Evolutionary conservation across 2,888 invertebrate genomes (phyloP), one percentile per base, ranked within the genome.

Genomic region (Exephanes ischioxanthus): DNA sequence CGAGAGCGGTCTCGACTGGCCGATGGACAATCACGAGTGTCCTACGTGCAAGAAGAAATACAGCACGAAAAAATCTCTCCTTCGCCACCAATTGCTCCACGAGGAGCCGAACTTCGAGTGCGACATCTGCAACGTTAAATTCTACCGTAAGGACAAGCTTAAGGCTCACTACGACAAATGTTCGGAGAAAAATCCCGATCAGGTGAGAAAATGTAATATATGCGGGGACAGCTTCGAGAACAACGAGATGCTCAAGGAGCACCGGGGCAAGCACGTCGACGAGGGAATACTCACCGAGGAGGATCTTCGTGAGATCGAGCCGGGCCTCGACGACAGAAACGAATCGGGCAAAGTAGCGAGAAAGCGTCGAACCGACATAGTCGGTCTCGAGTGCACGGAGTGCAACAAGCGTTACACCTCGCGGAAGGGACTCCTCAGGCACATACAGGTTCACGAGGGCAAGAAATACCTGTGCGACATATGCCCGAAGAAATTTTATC

Each of bases 101-200:
- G 93, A 94, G 26, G 94, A 94, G 51, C 94, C 94, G 0, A 93
- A 94, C 79, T 94, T 93, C 48, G 93, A 93, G 45, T 94, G 94
- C 61, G 94, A 94, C 75, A 94, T 94, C 33, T 94, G 94, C 63
- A 93, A 91, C 30, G 91, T 93, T 0, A 94, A 94, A 70, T 94
- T 94, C 41, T 94, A 94, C 26, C 90, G 94, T 0, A 94, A 94
- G 55, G 94, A 94, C 76, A 94, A 94, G 68, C 83, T 94, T 0
- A 94, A 94, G 79, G 93, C 93, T 0, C 94, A 94, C 48, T 94
- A 94, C 33, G 94, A 94, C 72, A 94, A 94, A 73, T 94, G 94
- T 63, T 93, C 94, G 2, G 94, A 94, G 30, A 92, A 93, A 33
- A 94, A 94, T 89, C 94, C 94, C 0, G 93, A 94, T 84, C 94